Evolutionary conservation across 2,888 invertebrate species (phyloP), one percentile per base, ranked within the genome.

Genomic region (Eristalinus aeneus): DNA sequence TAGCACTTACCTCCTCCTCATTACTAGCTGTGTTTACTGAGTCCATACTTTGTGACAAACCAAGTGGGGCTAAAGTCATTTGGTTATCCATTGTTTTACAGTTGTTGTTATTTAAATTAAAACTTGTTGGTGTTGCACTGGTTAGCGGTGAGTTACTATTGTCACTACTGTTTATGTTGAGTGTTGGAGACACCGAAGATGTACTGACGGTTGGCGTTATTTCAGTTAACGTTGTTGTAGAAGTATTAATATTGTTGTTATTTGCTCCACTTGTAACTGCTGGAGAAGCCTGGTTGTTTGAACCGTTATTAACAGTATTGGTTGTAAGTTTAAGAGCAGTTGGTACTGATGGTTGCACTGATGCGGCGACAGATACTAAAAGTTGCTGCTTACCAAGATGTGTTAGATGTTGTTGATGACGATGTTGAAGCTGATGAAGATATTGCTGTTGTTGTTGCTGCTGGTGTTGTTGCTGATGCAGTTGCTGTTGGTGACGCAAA

Each of bases 41-140:
- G 94, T 98, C 98, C 98, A 98, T 98, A 94, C 98, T 98, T 94
- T 98, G 98, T 93, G 98, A 98, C 92, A 97, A 95, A 91, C 97
- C 96, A 92, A 96, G 94, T 92, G 95, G 94, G 89, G 95, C 94
- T 89, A 95, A 94, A 89, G 95, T 95, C 91, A 93, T 92, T 91
- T 92, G 92, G 90, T 92, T 93, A 88, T 93, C 93, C 92, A 92
- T 92, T 88, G 90, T 90, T 88, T 88, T 89, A 88, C 86, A 89
- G 89, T 88, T 90, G 88, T 76, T 88, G 79, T 82, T 84, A 76
- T 74, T 81, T 65, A 56, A 76, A 73, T 71, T 79, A 53, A 78
- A 56, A 36, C 68, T 87, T 36, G 65, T 71, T 74, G 85, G 71
- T 71, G 82, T 88, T 88, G 78, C 83, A 77, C 72, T 88, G 58